These are phyloP conservation scores for Camponotus vicinus DNA, from an alignment of 1,140 invertebrate species.

Conservation along the genomic window DNA sequence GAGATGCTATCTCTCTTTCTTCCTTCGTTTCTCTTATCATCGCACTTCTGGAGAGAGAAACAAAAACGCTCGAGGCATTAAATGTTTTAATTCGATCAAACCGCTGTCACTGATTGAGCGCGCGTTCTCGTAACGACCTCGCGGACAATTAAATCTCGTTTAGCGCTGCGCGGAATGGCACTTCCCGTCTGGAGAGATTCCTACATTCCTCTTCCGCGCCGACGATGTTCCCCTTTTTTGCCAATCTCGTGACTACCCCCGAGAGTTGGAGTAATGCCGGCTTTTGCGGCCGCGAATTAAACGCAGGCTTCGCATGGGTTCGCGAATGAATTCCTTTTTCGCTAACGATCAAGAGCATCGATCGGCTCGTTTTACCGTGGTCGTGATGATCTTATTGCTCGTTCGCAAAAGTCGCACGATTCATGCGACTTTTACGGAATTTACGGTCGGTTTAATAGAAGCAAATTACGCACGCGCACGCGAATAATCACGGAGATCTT, in stretches of 20 bases:
- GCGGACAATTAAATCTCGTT: conserved; percentile 55
- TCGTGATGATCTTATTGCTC: background rate
- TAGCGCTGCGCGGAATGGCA: conserved; percentile 31
- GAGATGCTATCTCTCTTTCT: background rate
- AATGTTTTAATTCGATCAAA: conserved; percentile 53
- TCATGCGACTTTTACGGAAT: conserved; percentile 26
- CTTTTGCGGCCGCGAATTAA: conserved; percentile 1
- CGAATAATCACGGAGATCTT: conserved; percentile 45
- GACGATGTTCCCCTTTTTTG: conserved; percentile 24
- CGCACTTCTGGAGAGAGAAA: too few relatives aligned
- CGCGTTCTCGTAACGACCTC: conserved; percentile 33
- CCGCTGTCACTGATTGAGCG: conserved; percentile 29
- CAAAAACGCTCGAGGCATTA: background rate
- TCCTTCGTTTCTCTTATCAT: background rate
- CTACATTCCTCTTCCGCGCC: conserved; percentile 38
- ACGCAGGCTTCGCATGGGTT: conserved; percentile 1
- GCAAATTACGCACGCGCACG: conserved; percentile 50
- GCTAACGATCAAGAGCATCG: conserved; percentile 19
- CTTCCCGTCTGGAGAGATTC: conserved; percentile 33
- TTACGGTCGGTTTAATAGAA: conserved; percentile 55
- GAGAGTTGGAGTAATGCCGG: conserved; percentile 27
- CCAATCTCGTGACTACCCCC: conserved; percentile 15
- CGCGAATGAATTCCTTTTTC: conserved; percentile 24
- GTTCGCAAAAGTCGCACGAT: conserved; percentile 49
- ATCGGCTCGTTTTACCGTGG: background rate